Evolutionary conservation across 2,888 invertebrate species (phyloP), one percentile per base, ranked within the genome.

Genomic region (Podabrus alpinus): DNA sequence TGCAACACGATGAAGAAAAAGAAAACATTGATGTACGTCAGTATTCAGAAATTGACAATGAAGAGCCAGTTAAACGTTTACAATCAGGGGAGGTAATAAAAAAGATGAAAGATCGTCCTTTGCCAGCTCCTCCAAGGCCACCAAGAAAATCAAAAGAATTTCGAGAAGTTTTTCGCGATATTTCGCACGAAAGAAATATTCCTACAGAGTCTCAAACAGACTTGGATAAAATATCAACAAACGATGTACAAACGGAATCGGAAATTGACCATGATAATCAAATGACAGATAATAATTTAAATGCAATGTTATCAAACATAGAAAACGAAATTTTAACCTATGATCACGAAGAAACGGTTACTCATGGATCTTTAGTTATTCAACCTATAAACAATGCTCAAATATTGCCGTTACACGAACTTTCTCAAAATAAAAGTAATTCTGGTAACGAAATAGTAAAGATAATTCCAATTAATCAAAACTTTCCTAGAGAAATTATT

Each of bases 101-200:
- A 82, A 95, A 93, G 88, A 96, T 96, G 93, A 94, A 94, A 87
- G 93, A 93, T 80, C 90, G 96, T 78, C 96, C 96, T 0, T 86
- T 96, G 79, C 96, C 96, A 1, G 93, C 96, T 4, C 96, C 96
- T 0, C 96, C 96, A 1, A 89, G 95, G 74, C 96, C 96, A 59
- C 95, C 95, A 0, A 90, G 95, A 75, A 86, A 85, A 79, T 77
- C 82, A 5, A 82, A 83, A 78, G 68, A 77, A 21, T 74, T 75
- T 19, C 78, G 79, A 72, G 79, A 75, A 62, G 29, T 59, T 80
- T 78, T 72, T 81, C 78, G 81, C 69, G 86, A 86, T 61, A 85
- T 86, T 66, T 86, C 86, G 1, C 80, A 83, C 72, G 83, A 85
- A 79, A 83, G 85, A 72, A 83, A 81, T 66, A 75, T 78, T 68